A percentile compares a stretch with the other conserved stretches of the same genome.
These are phyloP conservation scores for Iguana delicatissima DNA, from an alignment of 2,797 vertebrate species.

Conservation along the genomic window DNA sequence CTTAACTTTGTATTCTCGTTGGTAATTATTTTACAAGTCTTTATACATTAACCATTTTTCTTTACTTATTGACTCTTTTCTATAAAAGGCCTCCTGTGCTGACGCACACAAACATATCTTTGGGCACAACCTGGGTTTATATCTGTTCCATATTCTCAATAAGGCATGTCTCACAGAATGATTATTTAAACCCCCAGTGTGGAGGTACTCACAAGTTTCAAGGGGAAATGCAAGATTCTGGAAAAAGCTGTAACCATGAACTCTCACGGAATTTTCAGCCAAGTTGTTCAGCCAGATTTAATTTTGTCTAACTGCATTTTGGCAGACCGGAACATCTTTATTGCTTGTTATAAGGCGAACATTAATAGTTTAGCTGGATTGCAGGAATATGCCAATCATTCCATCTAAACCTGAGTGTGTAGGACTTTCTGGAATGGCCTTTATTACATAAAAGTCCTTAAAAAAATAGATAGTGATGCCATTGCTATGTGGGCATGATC, in stretches of 20 bases:
- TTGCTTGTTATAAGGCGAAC: neutral
- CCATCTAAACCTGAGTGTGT: neutral
- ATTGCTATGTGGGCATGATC: neutral
- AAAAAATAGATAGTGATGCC: neutral
- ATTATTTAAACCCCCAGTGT: too few species aligned
- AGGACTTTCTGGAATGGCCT: slow-evolving; percentile 12
- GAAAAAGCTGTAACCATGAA: neutral
- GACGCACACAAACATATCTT: too few species aligned
- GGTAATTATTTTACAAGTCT: too few species aligned
- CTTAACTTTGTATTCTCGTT: too few species aligned
- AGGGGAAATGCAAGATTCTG: neutral
- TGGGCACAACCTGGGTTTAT: too few species aligned
- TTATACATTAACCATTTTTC: too few species aligned
- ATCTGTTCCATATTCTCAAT: too few species aligned
- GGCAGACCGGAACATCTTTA: neutral
- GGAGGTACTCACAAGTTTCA: neutral
- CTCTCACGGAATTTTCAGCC: neutral
- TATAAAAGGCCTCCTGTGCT: too few species aligned
- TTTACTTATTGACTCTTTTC: too few species aligned
- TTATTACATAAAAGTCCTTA: slow-evolving; percentile 7
- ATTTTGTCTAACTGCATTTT: slow-evolving; percentile 20
- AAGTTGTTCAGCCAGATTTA: slow-evolving; percentile 21
- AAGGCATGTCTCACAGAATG: too few species aligned
- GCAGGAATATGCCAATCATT: neutral
- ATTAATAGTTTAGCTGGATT: neutral